phyloP scores from a whole-genome alignment of 2,113 vertebrate species.

The Caloenas nicobarica region DNA sequence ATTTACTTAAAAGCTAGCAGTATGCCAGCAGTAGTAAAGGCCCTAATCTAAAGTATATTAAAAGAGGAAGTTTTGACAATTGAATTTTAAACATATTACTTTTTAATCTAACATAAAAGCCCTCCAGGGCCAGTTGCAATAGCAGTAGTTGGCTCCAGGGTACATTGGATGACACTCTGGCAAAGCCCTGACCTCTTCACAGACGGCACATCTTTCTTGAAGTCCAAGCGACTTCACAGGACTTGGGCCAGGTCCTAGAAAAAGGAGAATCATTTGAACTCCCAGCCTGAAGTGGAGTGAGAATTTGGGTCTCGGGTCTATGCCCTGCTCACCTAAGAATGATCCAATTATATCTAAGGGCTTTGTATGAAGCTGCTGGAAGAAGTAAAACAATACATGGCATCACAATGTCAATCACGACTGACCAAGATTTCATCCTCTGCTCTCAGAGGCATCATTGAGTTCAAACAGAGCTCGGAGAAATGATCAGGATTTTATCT shows the following conservation, averaged over 20 bases:
- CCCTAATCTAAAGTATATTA: background rate
- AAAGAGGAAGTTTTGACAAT: background rate
- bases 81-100: background rate
- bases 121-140: background rate
- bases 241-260: background rate
- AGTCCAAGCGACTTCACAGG: background rate
- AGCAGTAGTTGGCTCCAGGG: background rate
- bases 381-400: background rate
- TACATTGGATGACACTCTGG: fast-evolving
- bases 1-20: slow-evolving; percentile 7
- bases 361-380: background rate
- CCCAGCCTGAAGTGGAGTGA: background rate
- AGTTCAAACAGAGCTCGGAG: background rate
- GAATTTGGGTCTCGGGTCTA: background rate
- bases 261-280: background rate
- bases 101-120: background rate
- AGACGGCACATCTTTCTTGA: background rate
- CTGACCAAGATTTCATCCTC: background rate
- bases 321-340: background rate
- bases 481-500: slow-evolving; percentile 19
- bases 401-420: background rate
- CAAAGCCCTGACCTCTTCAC: background rate
- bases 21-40: background rate
- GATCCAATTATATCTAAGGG: background rate
- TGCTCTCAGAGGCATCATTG: background rate